Evolutionary conservation across 2,888 invertebrate genomes (phyloP), one percentile per base, ranked within the genome.

Genomic region (Troides aeacus): DNA sequence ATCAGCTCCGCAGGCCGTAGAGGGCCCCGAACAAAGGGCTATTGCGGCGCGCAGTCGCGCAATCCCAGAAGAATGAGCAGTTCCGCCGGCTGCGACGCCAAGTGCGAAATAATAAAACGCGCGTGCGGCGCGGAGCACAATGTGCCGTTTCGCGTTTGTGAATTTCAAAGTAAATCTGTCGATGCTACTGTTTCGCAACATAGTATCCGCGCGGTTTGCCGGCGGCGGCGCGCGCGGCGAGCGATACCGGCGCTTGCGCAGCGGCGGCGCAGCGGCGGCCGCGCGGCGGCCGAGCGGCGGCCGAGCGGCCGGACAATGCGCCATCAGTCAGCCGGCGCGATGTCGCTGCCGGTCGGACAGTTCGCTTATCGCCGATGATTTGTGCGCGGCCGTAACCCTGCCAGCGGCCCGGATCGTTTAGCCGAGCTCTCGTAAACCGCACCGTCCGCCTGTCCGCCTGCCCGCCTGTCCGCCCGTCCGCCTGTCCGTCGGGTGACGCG

Each of bases 121-220:
- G 74, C 78, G 76, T 76, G 72, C 64, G 73, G 75, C 62, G 61
- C 23, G 79, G 82, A 87, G 87, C 81, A 90, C 92, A 91, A 92
- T 91, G 85, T 85, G 86, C 89, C 85, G 88, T 92, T 90, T 86
- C 83, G 82, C 84, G 84, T 86, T 84, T 87, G 86, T 82, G 85
- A 88, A 89, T 89, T 84, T 84, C 87, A 88, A 88, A 87, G 88
- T 86, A 87, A 88, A 87, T 87, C 82, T 80, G 79, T 72, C 78
- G 81, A 79, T 77, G 90, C 90, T 90, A 90, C 90, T 83, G 89
- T 87, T 82, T 82, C 83, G 88, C 91, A 88, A 91, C 90, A 85
- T 85, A 88, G 89, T 90, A 83, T 76, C 69, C 12, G n/a, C 15
- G 21, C 17, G 46, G 24, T 64, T 56, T 74, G 63, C 74, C 12